A percentile compares a stretch with the other conserved stretches of the same genome.
Evolutionary conservation across 2,797 vertebrate genomes (phyloP).

Genomic region (Fistularia commersonii): DNA sequence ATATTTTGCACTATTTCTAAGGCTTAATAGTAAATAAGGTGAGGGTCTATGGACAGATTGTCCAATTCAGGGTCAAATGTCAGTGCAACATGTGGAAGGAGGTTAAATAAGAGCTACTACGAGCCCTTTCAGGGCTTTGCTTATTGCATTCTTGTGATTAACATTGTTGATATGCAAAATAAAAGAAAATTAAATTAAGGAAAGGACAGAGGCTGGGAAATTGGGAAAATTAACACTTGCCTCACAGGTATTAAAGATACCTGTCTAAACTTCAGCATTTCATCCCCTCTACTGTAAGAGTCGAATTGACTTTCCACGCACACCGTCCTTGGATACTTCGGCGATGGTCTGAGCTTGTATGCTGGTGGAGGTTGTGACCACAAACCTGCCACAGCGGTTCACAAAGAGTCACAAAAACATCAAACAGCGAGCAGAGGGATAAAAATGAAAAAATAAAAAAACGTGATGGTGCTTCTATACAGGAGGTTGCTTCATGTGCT

Average conservation of each 20-base stretch:
- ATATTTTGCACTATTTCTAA: slow-evolving; percentile 62
- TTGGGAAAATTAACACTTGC: slow-evolving; percentile 62
- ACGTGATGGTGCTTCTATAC: slow-evolving; percentile 64
- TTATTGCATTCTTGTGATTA: slow-evolving; percentile 77
- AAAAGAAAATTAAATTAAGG: slow-evolving; percentile 33
- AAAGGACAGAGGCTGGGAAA: slow-evolving; percentile 50
- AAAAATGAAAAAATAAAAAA: slow-evolving; percentile 45
- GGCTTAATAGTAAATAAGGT: slow-evolving; percentile 74
- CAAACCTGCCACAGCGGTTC: slow-evolving; percentile 79
- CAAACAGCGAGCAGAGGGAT: slow-evolving; percentile 78
- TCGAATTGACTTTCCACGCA: slow-evolving; percentile 73
- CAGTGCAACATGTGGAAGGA: slow-evolving; percentile 72
- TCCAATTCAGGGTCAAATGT: slow-evolving; percentile 70
- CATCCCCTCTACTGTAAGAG: slow-evolving; percentile 56
- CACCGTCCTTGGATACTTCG: slow-evolving; percentile 75
- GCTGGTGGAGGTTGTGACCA: slow-evolving; percentile 75
- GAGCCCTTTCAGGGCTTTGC: slow-evolving; percentile 69
- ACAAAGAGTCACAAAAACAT: slow-evolving; percentile 84
- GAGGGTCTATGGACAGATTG: slow-evolving; percentile 70
- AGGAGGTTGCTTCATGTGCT: slow-evolving; percentile 74
- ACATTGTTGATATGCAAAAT: slow-evolving; percentile 69
- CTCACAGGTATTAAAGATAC: slow-evolving; percentile 52
- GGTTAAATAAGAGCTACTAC: slow-evolving; percentile 71
- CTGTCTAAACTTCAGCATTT: slow-evolving; percentile 65
- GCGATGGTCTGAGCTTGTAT: slow-evolving; percentile 77